Evolutionary conservation across 2,888 invertebrate species (phyloP).

Genomic region (Cerceris ruficornis): DNA sequence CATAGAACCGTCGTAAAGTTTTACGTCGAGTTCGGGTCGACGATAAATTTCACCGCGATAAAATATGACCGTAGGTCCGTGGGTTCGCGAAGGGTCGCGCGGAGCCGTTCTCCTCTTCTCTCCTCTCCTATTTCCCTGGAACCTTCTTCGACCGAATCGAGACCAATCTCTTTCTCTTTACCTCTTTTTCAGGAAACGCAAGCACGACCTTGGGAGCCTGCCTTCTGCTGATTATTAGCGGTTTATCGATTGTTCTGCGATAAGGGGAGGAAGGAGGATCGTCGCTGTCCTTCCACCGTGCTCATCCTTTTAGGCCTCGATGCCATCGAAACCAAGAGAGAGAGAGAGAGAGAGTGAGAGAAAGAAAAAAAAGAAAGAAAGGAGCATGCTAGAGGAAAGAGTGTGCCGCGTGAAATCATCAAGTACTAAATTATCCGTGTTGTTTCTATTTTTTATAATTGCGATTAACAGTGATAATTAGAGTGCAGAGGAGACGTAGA

Average conservation of each 20-base stretch:
- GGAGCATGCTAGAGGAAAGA: slow-evolving; percentile 3
- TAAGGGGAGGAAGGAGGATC: slow-evolving; percentile 58
- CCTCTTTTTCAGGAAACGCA: slow-evolving; percentile 44
- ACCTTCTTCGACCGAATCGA: too few relatives aligned
- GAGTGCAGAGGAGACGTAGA: slow-evolving; percentile 34
- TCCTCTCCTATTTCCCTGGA: too few relatives aligned
- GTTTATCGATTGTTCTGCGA: slow-evolving; percentile 63
- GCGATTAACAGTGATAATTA: slow-evolving; percentile 56
- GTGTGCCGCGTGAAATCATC: slow-evolving; percentile 53
- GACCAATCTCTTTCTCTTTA: not conserved
- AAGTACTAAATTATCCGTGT: slow-evolving; percentile 67
- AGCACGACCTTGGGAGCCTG: slow-evolving; percentile 61
- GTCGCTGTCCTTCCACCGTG: slow-evolving; percentile 40
- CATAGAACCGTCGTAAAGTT: too few relatives aligned
- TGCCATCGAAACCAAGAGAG: slow-evolving; percentile 18
- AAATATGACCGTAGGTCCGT: too few relatives aligned
- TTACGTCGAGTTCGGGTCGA: too few relatives aligned
- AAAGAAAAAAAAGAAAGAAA: slow-evolving; percentile 1
- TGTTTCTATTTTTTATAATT: slow-evolving; percentile 72
- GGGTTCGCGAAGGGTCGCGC: too few relatives aligned
- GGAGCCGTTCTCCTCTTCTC: too few relatives aligned
- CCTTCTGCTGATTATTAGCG: slow-evolving; percentile 62
- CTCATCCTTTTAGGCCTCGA: slow-evolving; percentile 44
- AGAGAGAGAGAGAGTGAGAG: not conserved
- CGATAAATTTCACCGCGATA: too few relatives aligned